Conservation (phyloP, 2,797 vertebrate genomes). For the Cossypha heuglini region DNA sequence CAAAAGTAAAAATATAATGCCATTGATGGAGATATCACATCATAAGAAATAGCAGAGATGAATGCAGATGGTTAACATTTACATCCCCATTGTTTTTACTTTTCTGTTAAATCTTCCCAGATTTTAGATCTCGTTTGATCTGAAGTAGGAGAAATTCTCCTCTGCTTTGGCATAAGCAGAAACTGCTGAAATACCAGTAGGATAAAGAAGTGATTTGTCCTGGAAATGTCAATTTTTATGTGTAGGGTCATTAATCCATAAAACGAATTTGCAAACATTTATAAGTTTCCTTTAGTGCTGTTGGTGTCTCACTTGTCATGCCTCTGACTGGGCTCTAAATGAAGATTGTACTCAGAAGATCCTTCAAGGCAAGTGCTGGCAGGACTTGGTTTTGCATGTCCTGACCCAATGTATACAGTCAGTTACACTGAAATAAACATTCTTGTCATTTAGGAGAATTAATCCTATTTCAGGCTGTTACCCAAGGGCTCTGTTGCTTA, state of each 20-base stretch:
- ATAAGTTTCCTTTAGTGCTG: conserved; percentile 22
- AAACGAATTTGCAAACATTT: conserved; percentile 40
- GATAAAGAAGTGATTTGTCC: conserved; percentile 58
- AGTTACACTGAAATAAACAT: neutral
- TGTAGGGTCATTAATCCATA: conserved; percentile 64
- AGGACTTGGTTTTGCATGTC: neutral
- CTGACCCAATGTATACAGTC: neutral
- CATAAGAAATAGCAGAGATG: conserved; percentile 64
- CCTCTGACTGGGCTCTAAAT: neutral
- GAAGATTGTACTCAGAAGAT: neutral
- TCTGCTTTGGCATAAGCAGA: conserved; percentile 60
- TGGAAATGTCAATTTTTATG: conserved; percentile 61
- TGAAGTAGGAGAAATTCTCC: conserved; percentile 67
- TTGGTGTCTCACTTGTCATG: conserved; percentile 7
- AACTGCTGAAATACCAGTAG: conserved; percentile 50
- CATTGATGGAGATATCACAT: conserved; percentile 62
- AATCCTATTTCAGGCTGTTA: conserved; percentile 28
- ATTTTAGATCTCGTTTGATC: conserved; percentile 76
- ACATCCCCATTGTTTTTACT: conserved; percentile 73
- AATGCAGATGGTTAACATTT: conserved; percentile 79
- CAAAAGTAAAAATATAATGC: conserved; percentile 43
- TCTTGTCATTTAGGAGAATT: conserved; percentile 25
- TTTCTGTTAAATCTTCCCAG: conserved; percentile 79
- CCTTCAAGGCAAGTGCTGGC: neutral
- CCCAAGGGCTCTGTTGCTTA: neutral